Evolutionary conservation across 2,113 vertebrate species (phyloP).

Genomic region (Tricholaema leucomelas): DNA sequence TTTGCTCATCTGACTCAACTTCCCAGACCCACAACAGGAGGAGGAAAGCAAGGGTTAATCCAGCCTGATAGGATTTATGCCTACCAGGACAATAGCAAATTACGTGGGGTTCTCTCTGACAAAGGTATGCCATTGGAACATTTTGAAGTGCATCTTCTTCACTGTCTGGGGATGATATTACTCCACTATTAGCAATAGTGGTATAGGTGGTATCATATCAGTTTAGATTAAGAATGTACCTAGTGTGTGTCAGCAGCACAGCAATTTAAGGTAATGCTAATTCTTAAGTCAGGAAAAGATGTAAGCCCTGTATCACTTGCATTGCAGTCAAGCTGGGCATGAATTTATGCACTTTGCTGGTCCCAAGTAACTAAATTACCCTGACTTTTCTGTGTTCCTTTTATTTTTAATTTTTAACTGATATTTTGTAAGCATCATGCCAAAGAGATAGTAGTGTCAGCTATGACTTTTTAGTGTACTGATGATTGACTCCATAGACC

Average conservation of each 20-base stretch:
- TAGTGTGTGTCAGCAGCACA: neutral
- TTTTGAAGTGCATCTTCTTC: neutral
- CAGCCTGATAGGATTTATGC: too few species aligned
- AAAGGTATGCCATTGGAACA: neutral
- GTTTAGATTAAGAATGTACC: neutral
- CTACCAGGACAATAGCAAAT: too few species aligned
- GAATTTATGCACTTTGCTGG: neutral
- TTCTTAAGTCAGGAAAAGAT: neutral
- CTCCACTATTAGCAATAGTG: neutral
- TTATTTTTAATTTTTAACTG: too few species aligned
- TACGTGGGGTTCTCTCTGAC: neutral
- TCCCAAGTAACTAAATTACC: neutral
- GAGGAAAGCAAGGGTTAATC: too few species aligned
- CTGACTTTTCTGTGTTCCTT: neutral
- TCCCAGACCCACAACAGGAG: too few species aligned
- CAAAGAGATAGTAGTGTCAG: conserved; percentile 22
- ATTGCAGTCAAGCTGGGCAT: neutral
- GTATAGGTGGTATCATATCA: neutral
- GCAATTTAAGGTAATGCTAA: neutral
- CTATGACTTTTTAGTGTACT: conserved; percentile 35
- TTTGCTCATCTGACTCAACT: too few species aligned
- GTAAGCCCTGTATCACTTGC: neutral
- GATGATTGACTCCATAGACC: conserved; percentile 39
- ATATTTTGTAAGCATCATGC: conserved; percentile 19
- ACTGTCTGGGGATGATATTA: neutral